Conservation (phyloP, 1,140 invertebrate genomes). For the Lethocerus indicus region DNA sequence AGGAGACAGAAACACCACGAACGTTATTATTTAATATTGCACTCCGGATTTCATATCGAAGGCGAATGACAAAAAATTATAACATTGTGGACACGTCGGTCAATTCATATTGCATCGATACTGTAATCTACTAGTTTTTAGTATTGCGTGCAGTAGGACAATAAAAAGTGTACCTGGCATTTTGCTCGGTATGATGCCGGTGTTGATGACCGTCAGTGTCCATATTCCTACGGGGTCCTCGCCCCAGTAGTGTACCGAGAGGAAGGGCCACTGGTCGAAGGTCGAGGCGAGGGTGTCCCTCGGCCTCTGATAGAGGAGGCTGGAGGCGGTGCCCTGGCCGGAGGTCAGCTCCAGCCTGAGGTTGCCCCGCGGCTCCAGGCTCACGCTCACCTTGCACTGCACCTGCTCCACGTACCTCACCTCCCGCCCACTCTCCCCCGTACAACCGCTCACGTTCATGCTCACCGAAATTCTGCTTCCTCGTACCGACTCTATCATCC, state of each 20-base stretch:
- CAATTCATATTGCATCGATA: no score
- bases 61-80: no score
- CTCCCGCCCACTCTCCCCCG: slow-evolving; percentile 66
- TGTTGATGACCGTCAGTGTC: slow-evolving; percentile 82
- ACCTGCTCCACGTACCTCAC: slow-evolving; percentile 85
- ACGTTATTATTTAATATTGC: no score
- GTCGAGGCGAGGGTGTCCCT: slow-evolving; percentile 78
- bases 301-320: slow-evolving; percentile 70
- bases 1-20: no score
- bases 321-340: slow-evolving; percentile 75
- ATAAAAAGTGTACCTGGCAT: no score
- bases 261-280: slow-evolving; percentile 94
- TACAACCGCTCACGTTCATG: slow-evolving; percentile 77
- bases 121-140: no score
- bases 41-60: no score
- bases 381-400: slow-evolving; percentile 69
- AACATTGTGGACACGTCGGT: no score
- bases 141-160: no score
- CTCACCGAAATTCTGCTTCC: no score
- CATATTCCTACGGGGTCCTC: slow-evolving; percentile 83
- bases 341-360: slow-evolving; percentile 66
- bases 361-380: slow-evolving; percentile 79
- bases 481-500: no score
- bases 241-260: slow-evolving; percentile 94
- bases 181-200: no score